These are phyloP conservation scores for Sisyra nigra DNA, from an alignment of 2,888 invertebrate genomes.

Conservation along the genomic window DNA sequence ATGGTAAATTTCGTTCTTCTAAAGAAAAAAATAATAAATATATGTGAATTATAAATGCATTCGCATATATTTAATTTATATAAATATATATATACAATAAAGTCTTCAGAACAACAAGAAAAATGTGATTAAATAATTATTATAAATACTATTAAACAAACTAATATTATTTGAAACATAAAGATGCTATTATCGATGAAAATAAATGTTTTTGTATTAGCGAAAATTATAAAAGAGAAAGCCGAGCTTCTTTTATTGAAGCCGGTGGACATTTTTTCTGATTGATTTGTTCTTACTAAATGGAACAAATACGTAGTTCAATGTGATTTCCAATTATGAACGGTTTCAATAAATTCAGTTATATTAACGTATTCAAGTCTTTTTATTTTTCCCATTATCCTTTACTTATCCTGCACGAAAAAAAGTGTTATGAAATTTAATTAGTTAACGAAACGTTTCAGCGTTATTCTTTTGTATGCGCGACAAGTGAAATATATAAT, in stretches of 20 bases:
- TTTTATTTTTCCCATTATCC: background rate
- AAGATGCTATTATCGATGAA: background rate
- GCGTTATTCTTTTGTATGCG: no score
- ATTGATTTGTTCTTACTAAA: no score
- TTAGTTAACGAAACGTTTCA: no score
- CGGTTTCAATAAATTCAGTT: slow-evolving; percentile 20
- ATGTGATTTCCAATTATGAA: slow-evolving; percentile 24
- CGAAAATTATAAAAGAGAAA: slow-evolving; percentile 2
- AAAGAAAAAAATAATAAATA: background rate
- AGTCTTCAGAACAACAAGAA: slow-evolving; percentile 4
- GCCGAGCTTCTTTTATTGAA: no score
- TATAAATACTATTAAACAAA: background rate
- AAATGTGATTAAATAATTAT: slow-evolving; percentile 7
- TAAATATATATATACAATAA: background rate
- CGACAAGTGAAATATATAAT: no score
- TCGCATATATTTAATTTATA: background rate
- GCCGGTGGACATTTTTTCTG: no score
- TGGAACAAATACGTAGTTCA: slow-evolving; percentile 9
- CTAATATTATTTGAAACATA: background rate
- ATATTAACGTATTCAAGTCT: slow-evolving; percentile 1
- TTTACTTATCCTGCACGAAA: no score
- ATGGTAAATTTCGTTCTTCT: background rate
- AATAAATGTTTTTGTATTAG: slow-evolving; percentile 8
- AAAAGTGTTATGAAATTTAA: no score
- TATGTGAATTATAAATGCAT: background rate